These are phyloP conservation scores for Aselliscus stoliczkanus DNA, from an alignment of 2,797 vertebrate genomes.

Conservation along the genomic window DNA sequence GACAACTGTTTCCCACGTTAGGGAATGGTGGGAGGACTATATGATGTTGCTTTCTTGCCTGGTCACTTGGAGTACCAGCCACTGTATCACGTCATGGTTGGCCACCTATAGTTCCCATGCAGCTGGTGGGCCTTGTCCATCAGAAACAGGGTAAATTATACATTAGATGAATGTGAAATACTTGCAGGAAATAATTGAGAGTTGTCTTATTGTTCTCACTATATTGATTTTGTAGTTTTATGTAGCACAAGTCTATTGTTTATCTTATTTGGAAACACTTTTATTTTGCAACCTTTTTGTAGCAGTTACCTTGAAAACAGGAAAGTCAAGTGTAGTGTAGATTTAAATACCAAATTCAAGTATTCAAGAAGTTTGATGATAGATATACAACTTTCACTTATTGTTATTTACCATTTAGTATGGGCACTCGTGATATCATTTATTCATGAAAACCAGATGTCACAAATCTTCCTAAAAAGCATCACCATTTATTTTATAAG, in stretches of 20 bases:
- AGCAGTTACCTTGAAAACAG: background rate
- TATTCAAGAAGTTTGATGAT: background rate
- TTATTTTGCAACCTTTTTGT: background rate
- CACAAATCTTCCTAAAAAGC: background rate
- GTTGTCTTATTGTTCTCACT: background rate
- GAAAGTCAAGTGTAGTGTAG: background rate
- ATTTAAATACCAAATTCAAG: constrained; percentile 2
- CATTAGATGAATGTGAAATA: background rate
- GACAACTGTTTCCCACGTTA: background rate
- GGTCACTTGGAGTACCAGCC: background rate
- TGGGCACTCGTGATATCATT: background rate
- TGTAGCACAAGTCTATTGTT: background rate
- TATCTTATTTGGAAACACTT: background rate
- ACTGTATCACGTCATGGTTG: background rate
- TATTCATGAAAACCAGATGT: background rate
- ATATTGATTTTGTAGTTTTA: background rate
- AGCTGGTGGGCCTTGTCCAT: background rate
- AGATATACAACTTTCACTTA: background rate
- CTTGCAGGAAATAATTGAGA: background rate
- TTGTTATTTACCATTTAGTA: background rate
- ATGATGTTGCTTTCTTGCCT: background rate
- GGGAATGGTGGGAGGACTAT: background rate
- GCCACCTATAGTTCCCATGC: background rate
- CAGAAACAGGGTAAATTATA: background rate
- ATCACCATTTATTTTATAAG: background rate